These are phyloP conservation scores for Caranx ignobilis DNA, from an alignment of 2,113 vertebrate genomes.

Conservation along the genomic window DNA sequence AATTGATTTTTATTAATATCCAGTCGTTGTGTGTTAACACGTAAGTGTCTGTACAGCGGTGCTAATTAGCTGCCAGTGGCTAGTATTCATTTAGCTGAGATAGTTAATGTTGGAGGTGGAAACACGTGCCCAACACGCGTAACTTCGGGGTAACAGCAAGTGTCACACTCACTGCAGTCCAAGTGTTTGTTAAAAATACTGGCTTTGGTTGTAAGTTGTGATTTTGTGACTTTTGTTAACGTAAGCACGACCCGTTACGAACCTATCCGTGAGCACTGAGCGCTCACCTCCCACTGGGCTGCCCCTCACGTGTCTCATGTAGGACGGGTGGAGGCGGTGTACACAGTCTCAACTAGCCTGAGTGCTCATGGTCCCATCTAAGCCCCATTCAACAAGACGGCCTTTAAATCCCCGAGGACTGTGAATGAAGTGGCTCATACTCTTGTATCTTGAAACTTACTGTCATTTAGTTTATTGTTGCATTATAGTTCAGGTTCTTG, in stretches of 20 bases:
- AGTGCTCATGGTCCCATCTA: too few relatives aligned
- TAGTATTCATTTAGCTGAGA: slow-evolving; percentile 4
- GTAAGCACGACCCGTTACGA: not conserved
- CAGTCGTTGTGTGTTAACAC: rapidly evolving
- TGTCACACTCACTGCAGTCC: not conserved
- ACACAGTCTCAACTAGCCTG: not conserved
- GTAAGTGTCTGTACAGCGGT: not conserved
- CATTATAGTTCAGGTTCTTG: not conserved
- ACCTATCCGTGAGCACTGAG: not conserved
- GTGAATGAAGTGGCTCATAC: not conserved
- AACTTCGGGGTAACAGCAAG: slow-evolving; percentile 19
- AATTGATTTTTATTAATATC: not conserved
- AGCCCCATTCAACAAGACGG: not conserved
- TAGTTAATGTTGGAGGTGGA: slow-evolving; percentile 7
- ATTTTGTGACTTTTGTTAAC: not conserved
- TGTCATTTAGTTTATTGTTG: too few relatives aligned
- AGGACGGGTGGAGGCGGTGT: not conserved
- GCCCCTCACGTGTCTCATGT: not conserved
- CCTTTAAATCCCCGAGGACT: not conserved
- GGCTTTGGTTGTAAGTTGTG: not conserved
- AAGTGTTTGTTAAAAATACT: not conserved
- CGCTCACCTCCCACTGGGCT: not conserved
- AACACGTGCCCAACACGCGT: slow-evolving; percentile 51
- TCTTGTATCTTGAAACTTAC: too few relatives aligned
- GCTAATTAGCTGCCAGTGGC: not conserved